A percentile compares a stretch with the other conserved stretches of the same genome.
These are phyloP conservation scores for Callyntrura sp. DNA, from an alignment of 2,888 invertebrate genomes.

Conservation along the genomic window DNA sequence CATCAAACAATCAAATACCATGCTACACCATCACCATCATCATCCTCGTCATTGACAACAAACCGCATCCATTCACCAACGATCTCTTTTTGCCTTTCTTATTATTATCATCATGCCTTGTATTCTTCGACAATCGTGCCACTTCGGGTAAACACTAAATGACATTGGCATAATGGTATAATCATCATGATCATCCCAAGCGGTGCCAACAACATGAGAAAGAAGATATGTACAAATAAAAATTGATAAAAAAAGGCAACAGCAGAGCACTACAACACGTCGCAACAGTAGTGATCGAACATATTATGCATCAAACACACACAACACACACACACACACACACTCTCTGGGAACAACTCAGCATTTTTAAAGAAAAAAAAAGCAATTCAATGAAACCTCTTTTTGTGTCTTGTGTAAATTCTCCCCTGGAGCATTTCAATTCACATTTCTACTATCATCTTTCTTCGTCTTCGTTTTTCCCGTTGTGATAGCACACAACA, in stretches of 20 bases:
- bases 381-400: conserved; percentile 57
- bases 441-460: conserved; percentile 73
- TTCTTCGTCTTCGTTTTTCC: conserved; percentile 55
- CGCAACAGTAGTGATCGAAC: conserved; percentile 10
- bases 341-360: conserved; percentile 8
- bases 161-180: conserved; percentile 69
- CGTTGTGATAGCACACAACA: conserved; percentile 52
- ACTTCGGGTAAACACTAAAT: conserved; percentile 63
- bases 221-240: conserved; percentile 64
- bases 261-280: conserved; percentile 1
- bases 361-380: conserved; percentile 45
- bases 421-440: conserved; percentile 78
- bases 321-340: too few species aligned
- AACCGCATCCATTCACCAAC: conserved; percentile 21
- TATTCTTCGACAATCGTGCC: conserved; percentile 40
- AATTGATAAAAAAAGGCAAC: conserved; percentile 76
- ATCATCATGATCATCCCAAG: conserved; percentile 52
- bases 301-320: background rate
- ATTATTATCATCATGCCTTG: conserved; percentile 37
- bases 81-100: conserved; percentile 51
- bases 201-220: conserved; percentile 45
- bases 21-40: conserved; percentile 51
- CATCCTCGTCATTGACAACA: background rate
- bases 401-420: conserved; percentile 68
- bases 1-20: conserved; percentile 77